These are phyloP conservation scores for Pyxicephalus adspersus DNA, from an alignment of 2,113 vertebrate species.

Conservation along the genomic window DNA sequence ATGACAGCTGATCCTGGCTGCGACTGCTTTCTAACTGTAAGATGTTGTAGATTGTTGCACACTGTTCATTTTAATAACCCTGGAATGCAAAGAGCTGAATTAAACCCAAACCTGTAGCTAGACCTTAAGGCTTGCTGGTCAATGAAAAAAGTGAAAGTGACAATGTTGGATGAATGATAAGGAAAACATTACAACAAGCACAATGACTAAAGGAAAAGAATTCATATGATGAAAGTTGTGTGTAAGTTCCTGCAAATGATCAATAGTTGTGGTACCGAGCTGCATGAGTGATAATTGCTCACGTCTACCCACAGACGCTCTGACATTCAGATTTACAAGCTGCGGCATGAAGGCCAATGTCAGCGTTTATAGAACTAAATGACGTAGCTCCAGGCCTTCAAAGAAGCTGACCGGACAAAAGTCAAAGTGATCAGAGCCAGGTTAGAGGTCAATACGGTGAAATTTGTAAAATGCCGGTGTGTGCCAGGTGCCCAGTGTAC, in stretches of 20 bases:
- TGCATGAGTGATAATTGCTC: background rate
- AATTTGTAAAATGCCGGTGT: background rate
- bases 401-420: background rate
- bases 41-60: too few relatives aligned
- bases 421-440: background rate
- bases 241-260: background rate
- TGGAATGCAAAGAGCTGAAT: too few relatives aligned
- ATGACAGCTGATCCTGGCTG: too few relatives aligned
- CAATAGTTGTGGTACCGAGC: background rate
- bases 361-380: background rate
- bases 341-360: conserved; percentile 16
- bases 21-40: too few relatives aligned
- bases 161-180: too few relatives aligned
- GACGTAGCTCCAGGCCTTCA: background rate
- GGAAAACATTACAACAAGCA: too few relatives aligned
- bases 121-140: too few relatives aligned
- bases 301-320: background rate
- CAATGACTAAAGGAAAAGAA: background rate
- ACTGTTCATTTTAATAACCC: too few relatives aligned
- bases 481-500: background rate
- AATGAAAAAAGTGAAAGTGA: too few relatives aligned
- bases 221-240: background rate
- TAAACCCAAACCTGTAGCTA: too few relatives aligned
- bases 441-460: background rate
- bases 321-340: background rate